These are phyloP conservation scores for Tetramorium parvispinum DNA, from an alignment of 1,140 invertebrate species.

Conservation along the genomic window DNA sequence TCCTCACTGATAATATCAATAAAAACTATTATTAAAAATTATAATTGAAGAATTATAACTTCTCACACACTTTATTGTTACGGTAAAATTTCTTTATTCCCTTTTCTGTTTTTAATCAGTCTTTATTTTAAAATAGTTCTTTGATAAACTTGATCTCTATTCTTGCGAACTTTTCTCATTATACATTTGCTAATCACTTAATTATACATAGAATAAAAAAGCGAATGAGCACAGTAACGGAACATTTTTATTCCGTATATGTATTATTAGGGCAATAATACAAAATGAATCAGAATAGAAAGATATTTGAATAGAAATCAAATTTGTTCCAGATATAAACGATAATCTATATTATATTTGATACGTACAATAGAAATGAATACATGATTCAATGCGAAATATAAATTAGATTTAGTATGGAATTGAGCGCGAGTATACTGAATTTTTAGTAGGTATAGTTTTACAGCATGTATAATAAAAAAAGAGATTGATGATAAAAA, in stretches of 20 bases:
- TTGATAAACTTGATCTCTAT: neutral
- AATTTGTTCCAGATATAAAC: neutral
- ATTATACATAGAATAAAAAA: neutral
- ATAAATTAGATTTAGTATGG: no score
- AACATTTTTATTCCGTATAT: neutral
- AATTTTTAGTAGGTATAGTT: no score
- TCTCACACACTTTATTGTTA: neutral
- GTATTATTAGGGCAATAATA: neutral
- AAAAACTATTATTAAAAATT: neutral
- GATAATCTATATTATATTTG: neutral
- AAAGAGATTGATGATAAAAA: no score
- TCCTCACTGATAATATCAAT: neutral
- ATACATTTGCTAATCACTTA: neutral
- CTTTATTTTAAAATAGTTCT: neutral
- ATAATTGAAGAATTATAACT: neutral
- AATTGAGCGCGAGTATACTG: no score
- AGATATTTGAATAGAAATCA: neutral
- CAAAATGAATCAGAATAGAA: neutral
- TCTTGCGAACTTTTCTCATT: neutral
- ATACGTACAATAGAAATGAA: neutral
- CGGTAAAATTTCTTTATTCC: neutral
- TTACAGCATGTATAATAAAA: no score
- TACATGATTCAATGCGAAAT: no score
- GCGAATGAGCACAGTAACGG: neutral
- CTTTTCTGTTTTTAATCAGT: neutral